Conservation (phyloP, 2,113 vertebrate species). For the Hemichromis elongatus region DNA sequence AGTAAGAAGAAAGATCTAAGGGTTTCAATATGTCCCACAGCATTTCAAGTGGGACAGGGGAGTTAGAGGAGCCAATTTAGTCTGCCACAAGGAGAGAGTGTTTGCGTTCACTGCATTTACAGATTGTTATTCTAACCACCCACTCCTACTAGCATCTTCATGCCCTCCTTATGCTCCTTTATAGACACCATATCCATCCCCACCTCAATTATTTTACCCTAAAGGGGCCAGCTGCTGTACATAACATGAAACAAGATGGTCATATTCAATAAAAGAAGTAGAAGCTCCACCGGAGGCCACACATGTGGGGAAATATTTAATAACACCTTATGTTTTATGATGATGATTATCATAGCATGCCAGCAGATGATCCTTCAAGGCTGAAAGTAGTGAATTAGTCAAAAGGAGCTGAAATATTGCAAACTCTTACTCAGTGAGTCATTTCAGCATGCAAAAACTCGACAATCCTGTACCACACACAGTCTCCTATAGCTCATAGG, state of each 20-base stretch:
- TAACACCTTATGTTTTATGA: conserved; percentile 16
- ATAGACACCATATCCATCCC: neutral
- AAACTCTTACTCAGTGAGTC: conserved; percentile 22
- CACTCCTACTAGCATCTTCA: conserved; percentile 27
- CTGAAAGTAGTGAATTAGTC: neutral
- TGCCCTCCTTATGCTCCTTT: conserved; percentile 11
- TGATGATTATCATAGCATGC: conserved; percentile 32
- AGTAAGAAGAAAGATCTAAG: conserved; percentile 47
- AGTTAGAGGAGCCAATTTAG: conserved; percentile 39
- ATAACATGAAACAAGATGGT: neutral
- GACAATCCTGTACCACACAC: conserved; percentile 17
- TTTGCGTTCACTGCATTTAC: conserved; percentile 47
- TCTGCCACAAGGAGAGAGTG: conserved; percentile 36
- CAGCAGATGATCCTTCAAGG: conserved; percentile 23
- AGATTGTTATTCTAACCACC: conserved; percentile 62
- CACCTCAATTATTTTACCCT: conserved; percentile 11
- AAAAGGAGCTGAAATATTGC: conserved; percentile 18
- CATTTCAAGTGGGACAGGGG: conserved; percentile 46
- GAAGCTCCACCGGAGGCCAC: neutral
- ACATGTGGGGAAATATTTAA: conserved; percentile 24
- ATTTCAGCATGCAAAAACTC: conserved; percentile 11
- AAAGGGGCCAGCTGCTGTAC: conserved; percentile 14
- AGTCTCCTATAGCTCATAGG: neutral
- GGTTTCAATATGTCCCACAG: conserved; percentile 64
- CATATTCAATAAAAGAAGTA: neutral